phyloP scores from a whole-genome alignment of 2,797 vertebrate genomes.

The Meriones psammophilus region DNA sequence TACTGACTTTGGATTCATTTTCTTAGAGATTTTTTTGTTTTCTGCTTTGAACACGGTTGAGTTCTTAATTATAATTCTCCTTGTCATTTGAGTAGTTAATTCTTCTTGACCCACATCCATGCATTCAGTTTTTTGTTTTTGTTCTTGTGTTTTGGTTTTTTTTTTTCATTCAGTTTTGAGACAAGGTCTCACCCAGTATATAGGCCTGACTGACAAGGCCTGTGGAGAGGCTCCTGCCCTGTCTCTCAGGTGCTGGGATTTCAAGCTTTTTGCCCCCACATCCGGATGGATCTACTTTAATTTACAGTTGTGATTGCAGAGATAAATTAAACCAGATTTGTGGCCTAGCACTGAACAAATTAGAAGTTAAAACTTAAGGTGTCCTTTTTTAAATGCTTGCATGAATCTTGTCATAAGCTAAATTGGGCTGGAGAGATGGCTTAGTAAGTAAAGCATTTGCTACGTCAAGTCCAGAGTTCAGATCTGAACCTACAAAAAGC shows the following conservation, averaged over 20 bases:
- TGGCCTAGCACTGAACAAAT: neutral
- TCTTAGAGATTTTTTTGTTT: constrained; percentile 24
- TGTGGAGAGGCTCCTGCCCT: neutral
- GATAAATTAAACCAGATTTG: neutral
- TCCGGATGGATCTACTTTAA: neutral
- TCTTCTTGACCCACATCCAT: neutral
- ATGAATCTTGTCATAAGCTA: neutral
- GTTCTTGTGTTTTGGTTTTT: too few species aligned
- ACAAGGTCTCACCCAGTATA: neutral
- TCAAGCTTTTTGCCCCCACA: neutral
- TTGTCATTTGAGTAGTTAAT: constrained; percentile 16
- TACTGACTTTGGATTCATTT: neutral
- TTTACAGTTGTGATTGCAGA: constrained; percentile 13
- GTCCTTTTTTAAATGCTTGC: neutral
- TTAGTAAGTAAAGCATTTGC: neutral
- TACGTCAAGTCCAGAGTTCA: neutral
- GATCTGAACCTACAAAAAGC: neutral
- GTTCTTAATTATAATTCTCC: neutral
- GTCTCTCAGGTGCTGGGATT: neutral
- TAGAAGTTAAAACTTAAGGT: neutral
- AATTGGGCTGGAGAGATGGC: neutral
- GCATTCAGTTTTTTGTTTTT: neutral
- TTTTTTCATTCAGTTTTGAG: neutral
- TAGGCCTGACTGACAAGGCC: neutral
- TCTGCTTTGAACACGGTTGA: constrained; percentile 17